Conservation (phyloP, 2,888 invertebrate species). For the Augiades crinisus region DNA sequence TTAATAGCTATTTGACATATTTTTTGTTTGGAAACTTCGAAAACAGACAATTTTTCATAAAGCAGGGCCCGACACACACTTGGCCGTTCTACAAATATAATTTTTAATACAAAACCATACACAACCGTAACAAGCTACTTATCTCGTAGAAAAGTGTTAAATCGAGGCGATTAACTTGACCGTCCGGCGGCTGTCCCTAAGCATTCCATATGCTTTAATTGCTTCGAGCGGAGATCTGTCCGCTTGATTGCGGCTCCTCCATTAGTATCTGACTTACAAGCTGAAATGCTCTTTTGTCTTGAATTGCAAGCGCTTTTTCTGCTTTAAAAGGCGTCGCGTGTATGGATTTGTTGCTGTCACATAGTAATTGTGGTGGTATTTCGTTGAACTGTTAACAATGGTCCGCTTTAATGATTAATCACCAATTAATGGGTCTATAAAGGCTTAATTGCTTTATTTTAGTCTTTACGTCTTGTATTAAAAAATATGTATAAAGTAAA, state of each 20-base stretch:
- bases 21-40: no score
- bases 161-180: conserved; percentile 67
- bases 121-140: neutral
- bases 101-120: neutral
- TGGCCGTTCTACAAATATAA: neutral
- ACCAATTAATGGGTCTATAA: no score
- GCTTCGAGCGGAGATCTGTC: conserved; percentile 45
- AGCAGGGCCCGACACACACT: no score
- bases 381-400: no score
- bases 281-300: conserved; percentile 59
- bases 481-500: no score
- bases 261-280: conserved; percentile 65
- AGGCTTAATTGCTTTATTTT: no score
- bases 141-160: conserved; percentile 63
- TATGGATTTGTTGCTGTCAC: no score
- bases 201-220: conserved; percentile 68
- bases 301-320: conserved; percentile 36
- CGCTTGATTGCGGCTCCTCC: conserved; percentile 45
- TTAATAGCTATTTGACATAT: no score
- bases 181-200: conserved; percentile 57
- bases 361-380: no score
- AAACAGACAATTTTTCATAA: no score
- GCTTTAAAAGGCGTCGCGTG: conserved; percentile 48
- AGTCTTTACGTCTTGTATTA: no score
- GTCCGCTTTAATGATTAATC: no score